Percentiles rank a stretch among this genome's conserved stretches.
Conservation (phyloP, 2,797 vertebrate genomes). For the Poecilia velifera region DNA sequence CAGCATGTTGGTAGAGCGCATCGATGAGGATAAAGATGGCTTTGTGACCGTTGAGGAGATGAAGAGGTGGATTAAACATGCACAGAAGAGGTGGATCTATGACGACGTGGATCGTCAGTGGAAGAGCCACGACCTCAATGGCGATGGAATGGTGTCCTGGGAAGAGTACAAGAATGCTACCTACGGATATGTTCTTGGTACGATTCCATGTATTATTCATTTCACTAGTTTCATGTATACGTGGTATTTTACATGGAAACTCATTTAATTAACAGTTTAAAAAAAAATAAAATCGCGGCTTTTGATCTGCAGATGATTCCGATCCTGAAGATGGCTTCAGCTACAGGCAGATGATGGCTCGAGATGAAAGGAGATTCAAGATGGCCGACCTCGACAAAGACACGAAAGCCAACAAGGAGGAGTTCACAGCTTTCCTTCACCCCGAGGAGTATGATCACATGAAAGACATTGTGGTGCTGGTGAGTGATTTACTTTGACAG, state of each 20-base stretch:
- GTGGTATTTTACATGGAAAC: not conserved
- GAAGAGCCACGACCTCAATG: slow-evolving; percentile 96
- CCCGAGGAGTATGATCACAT: slow-evolving; percentile 98
- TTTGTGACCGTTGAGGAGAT: slow-evolving; percentile 93
- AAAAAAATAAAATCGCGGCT: slow-evolving; percentile 3
- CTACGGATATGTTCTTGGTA: slow-evolving; percentile 96
- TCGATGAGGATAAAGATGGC: slow-evolving; percentile 93
- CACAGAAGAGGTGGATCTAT: slow-evolving; percentile 98
- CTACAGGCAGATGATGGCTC: slow-evolving; percentile 97
- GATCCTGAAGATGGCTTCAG: slow-evolving; percentile 96
- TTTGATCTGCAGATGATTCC: slow-evolving; percentile 84
- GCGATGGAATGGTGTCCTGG: slow-evolving; percentile 92
- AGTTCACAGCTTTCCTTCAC: slow-evolving; percentile 97
- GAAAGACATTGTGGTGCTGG: slow-evolving; percentile 98
- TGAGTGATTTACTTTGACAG: slow-evolving; percentile 55
- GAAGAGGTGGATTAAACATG: slow-evolving; percentile 95
- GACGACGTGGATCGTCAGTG: slow-evolving; percentile 97
- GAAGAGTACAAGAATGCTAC: slow-evolving; percentile 98
- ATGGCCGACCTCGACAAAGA: slow-evolving; percentile 91
- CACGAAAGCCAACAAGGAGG: slow-evolving; percentile 91
- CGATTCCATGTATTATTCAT: slow-evolving; percentile 9
- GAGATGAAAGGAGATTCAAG: slow-evolving; percentile 96
- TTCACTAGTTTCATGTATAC: not conserved
- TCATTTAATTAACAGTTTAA: not conserved
- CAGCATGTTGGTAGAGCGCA: slow-evolving; percentile 94